These are phyloP conservation scores for Holothuria leucospilota DNA, from an alignment of 53 echinoderm and acorn worm genomes.

Conservation along the genomic window DNA sequence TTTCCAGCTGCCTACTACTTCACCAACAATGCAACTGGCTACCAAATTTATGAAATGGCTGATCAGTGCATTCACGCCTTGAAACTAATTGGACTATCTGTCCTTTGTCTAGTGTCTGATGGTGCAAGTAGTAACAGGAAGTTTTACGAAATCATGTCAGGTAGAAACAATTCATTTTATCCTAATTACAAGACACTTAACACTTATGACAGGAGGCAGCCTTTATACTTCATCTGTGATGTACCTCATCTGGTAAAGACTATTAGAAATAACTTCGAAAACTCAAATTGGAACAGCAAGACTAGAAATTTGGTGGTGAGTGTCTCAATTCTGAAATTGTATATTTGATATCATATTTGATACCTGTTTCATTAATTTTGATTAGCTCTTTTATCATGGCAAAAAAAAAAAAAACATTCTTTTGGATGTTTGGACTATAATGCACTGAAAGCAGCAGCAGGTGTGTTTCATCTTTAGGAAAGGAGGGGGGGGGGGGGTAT, in stretches of 20 bases:
- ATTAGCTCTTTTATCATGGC: too few relatives aligned
- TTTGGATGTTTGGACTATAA: too few relatives aligned
- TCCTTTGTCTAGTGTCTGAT: not conserved
- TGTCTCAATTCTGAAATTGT: too few relatives aligned
- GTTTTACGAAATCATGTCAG: not conserved
- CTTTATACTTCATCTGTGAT: not conserved
- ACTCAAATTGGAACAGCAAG: constrained; percentile 3
- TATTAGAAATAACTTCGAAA: constrained; percentile 1
- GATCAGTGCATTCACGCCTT: not conserved
- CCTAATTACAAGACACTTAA: too few relatives aligned
- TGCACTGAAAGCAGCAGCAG: too few relatives aligned
- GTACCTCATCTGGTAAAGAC: not conserved
- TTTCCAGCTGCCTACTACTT: not conserved
- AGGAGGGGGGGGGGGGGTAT: too few relatives aligned
- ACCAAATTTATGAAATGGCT: not conserved
- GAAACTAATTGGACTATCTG: not conserved
- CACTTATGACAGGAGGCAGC: too few relatives aligned
- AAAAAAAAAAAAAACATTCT: too few relatives aligned
- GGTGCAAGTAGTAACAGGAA: not conserved
- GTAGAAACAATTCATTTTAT: too few relatives aligned
- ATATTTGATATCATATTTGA: too few relatives aligned
- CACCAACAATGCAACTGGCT: not conserved
- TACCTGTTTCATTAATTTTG: too few relatives aligned
- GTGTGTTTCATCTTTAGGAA: too few relatives aligned
- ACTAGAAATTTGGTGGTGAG: not conserved